phyloP scores from a whole-genome alignment of 2,113 vertebrate genomes.

The Nothocercus nigrocapillus region DNA sequence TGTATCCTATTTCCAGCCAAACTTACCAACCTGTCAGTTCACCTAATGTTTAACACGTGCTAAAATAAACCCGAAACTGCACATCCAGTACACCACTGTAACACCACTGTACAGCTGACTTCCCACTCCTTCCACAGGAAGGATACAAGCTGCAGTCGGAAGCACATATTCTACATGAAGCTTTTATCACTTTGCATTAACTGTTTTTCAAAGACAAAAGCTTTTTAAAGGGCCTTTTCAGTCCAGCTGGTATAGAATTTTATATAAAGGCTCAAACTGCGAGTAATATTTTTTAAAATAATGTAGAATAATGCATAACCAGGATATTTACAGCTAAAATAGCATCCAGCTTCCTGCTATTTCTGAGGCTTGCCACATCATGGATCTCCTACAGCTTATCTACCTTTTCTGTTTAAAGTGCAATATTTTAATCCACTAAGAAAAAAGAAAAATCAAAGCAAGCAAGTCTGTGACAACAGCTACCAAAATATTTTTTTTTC shows the following conservation, averaged over 20 bases:
- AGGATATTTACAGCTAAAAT: background rate
- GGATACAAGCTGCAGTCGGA: rapidly evolving
- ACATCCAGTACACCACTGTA: background rate
- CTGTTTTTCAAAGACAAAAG: background rate
- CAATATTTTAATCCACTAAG: background rate
- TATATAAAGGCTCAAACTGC: background rate
- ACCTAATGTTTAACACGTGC: background rate
- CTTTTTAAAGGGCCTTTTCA: background rate
- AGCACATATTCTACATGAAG: background rate
- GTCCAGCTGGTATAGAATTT: background rate
- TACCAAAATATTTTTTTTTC: background rate
- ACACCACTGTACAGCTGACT: background rate
- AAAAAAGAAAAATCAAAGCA: background rate
- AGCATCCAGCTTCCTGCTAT: background rate
- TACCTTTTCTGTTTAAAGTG: background rate
- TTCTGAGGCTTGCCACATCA: background rate
- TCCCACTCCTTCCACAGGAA: background rate
- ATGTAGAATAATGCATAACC: background rate
- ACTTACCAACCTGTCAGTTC: background rate
- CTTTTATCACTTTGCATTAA: background rate
- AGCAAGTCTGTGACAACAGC: background rate
- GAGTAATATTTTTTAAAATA: background rate
- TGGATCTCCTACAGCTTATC: background rate
- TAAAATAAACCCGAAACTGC: background rate
- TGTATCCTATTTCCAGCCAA: background rate